These are phyloP conservation scores for Emydoidea blandingii DNA, from an alignment of 2,797 vertebrate species.

Conservation along the genomic window DNA sequence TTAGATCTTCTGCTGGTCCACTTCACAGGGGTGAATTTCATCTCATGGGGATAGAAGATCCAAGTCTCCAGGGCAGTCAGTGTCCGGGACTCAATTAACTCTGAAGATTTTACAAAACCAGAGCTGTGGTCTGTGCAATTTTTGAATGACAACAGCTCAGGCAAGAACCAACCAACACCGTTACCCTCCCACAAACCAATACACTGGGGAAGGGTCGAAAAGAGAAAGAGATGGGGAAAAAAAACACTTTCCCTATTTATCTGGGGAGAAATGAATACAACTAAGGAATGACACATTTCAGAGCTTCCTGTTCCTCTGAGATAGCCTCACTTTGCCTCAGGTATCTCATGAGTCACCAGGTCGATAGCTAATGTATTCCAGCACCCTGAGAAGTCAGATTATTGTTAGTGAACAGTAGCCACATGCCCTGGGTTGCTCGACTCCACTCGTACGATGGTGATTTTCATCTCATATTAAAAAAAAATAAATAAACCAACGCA, in stretches of 20 bases:
- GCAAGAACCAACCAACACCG: background rate
- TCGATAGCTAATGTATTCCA: conserved; percentile 38
- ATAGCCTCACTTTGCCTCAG: conserved; percentile 63
- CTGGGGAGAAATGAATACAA: conserved; percentile 32
- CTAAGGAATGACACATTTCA: conserved; percentile 42
- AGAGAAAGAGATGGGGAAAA: background rate
- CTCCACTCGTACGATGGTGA: conserved; percentile 25
- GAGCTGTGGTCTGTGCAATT: background rate
- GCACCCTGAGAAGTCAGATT: conserved; percentile 45
- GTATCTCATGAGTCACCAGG: conserved; percentile 47
- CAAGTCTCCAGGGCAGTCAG: background rate
- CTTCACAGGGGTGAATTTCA: background rate
- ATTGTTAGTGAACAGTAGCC: conserved; percentile 41
- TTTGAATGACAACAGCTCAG: background rate
- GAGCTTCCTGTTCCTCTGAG: conserved; percentile 31
- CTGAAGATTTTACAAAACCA: background rate
- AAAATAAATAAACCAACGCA: background rate
- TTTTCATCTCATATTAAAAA: conserved; percentile 46
- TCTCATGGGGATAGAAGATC: background rate
- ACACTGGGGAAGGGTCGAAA: background rate
- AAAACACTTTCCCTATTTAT: background rate
- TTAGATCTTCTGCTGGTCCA: background rate
- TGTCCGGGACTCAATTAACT: background rate
- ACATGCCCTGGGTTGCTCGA: conserved; percentile 40
- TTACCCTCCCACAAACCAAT: background rate